Percentiles rank a stretch among this genome's conserved stretches.
phyloP scores from a whole-genome alignment of 1,140 invertebrate species.

The Manduca sexta region DNA sequence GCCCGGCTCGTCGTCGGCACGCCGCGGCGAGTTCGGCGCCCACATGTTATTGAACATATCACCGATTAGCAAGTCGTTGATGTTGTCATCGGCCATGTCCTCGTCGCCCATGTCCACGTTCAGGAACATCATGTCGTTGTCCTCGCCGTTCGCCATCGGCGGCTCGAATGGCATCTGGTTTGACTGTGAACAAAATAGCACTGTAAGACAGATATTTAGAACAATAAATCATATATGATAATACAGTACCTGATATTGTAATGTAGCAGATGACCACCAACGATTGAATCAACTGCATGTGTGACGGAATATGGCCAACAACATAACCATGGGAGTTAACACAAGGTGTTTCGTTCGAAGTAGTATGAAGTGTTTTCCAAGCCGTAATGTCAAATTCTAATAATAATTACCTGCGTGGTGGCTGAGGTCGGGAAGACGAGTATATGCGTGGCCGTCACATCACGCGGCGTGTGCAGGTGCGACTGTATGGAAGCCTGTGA shows the following conservation, averaged over 20 bases:
- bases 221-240: too few relatives aligned
- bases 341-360: too few relatives aligned
- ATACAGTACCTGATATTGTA: too few relatives aligned
- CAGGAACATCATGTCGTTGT: conserved; percentile 82
- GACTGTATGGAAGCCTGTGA: conserved; percentile 88
- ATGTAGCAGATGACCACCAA: too few relatives aligned
- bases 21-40: conserved; percentile 67
- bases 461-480: conserved; percentile 91
- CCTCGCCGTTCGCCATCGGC: conserved; percentile 85
- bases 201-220: too few relatives aligned
- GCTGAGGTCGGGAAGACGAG: conserved; percentile 99
- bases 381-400: too few relatives aligned
- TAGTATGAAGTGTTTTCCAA: too few relatives aligned
- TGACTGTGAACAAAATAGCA: conserved; percentile 72
- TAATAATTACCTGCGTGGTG: conserved; percentile 77
- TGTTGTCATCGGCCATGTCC: conserved; percentile 83
- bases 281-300: too few relatives aligned
- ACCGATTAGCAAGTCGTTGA: conserved; percentile 74
- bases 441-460: conserved; percentile 98
- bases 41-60: conserved; percentile 75
- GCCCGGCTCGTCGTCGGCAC: conserved; percentile 52
- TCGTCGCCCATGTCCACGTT: conserved; percentile 82
- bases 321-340: too few relatives aligned
- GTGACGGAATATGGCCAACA: too few relatives aligned
- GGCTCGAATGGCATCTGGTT: conserved; percentile 90